Base-by-base conservation (phyloP, 1,140 invertebrate species). In the Oppia nitens region DNA sequence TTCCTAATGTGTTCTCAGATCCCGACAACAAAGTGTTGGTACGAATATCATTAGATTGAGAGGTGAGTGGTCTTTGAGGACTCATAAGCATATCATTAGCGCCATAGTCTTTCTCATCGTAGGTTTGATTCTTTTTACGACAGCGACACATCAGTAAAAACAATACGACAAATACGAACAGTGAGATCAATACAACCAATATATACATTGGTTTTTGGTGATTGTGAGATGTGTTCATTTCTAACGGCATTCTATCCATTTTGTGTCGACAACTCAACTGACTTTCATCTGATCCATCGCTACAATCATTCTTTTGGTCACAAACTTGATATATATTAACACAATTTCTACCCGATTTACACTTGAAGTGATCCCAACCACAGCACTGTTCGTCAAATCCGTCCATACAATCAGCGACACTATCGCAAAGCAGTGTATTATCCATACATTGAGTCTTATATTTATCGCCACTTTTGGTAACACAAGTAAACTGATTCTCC, bases 381-480 rank as follows among this genome's bases (percentile, higher is more conserved):
- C 48, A 65, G 63, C 4, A 87, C 82, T 73, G 17, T 52, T 98
- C 95, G 71, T 98, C 94, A 0, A 85, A 88, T 49, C 81, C 81
- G 71, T 98, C 94, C 0, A 85, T 85, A 70, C 95, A 98, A 70
- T 98, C 92, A 69, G 95, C 83, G 64, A 84, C 83, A 0, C 89
- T 88, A 69, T 98, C 93, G 72, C 95, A 98, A 25, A 96, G 84
- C 71, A 91, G 89, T 0, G 87, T 81, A 67, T 87, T 86, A 71
- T 89, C 90, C 0, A 98, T 81, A 69, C 94, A 98, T 23, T 84
- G 81, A 29, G 48, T 47, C 3, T 57, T n/a, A 3, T 48, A 20
- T 20, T 50, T 24, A 40, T 27, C 48, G 9, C 9, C 14, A 2
- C 72, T 81, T 70, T 92, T 95, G 59, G 83, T 66, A 62, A 21